Percentiles rank a stretch among this genome's conserved stretches.
phyloP scores from a whole-genome alignment of 2,113 vertebrate genomes.

The Polyodon spathula region DNA sequence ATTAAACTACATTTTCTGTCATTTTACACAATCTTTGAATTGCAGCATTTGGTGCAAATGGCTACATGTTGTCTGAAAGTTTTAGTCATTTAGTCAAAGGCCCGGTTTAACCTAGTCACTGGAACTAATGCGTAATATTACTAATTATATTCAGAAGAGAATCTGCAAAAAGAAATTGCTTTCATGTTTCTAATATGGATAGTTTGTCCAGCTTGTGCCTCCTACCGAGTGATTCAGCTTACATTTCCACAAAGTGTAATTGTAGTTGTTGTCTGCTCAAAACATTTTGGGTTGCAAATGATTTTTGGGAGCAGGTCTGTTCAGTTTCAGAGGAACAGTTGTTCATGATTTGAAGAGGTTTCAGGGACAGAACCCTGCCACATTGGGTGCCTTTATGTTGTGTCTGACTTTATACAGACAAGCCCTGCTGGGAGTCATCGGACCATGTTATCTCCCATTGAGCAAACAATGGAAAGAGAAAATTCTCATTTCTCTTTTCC shows the following conservation, averaged over 20 bases:
- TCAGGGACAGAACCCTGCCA: slow-evolving; percentile 47
- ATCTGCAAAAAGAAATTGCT: no score
- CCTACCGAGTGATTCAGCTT: background rate
- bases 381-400: slow-evolving; percentile 36
- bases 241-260: background rate
- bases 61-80: no score
- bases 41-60: no score
- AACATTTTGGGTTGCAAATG: slow-evolving; percentile 54
- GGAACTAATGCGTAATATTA: no score
- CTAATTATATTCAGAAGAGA: no score
- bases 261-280: slow-evolving; percentile 44
- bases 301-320: slow-evolving; percentile 58
- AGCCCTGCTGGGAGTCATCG: slow-evolving; percentile 33
- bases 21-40: no score
- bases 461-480: background rate
- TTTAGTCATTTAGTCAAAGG: no score
- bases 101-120: slow-evolving; percentile 32
- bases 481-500: background rate
- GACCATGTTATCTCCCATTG: background rate
- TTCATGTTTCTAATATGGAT: background rate
- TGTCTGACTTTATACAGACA: slow-evolving; percentile 14
- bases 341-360: slow-evolving; percentile 55
- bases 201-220: background rate
- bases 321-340: slow-evolving; percentile 48
- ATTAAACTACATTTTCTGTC: no score